Base-by-base conservation (phyloP, 1,140 invertebrate genomes). In the Battus philenor region DNA sequence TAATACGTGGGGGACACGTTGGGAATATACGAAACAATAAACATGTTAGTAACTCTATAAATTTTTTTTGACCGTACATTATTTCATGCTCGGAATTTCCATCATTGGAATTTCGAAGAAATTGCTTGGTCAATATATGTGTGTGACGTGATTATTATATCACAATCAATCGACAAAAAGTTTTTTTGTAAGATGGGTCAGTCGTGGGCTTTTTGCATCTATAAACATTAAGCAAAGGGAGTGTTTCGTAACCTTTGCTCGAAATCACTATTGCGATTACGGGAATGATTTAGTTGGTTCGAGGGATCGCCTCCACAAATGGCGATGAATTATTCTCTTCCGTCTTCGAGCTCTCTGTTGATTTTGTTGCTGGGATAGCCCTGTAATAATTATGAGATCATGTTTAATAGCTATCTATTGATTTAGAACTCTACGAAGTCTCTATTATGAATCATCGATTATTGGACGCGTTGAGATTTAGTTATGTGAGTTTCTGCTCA, bases 401-500 rank as follows among this genome's bases (percentile, higher is more conserved):
- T 76, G 66, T 72, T 72, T 75, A 63, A 63, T 72, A 65, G 58
- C 67, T 68, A 69, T 69, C 57, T 67, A 79, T 68, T 73, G 72
- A 68, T 76, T 69, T 65, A 59, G 69, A 75, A 62, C 58, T 69
- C 47, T 59, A 52, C 55, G 48, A 72, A 66, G 67, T 71, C 67
- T 80, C 66, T 66, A 76, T 79, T 79, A 72, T 66, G 65, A 72
- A 66, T 68, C 60, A 70, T 66, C 53, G 64, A 68, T 73, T 73
- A 67, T 65, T 59, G 66, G 54, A 53, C 30, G 62, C 50, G 45
- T 54, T 50, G 53, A 50, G 50, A 65, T n/a, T n/a, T n/a, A n/a
- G 59, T 60, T 64, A 66, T 59, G 59, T 62, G 61, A 61, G 55
- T 59, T 36, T 46, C 54, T 52, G 26, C 49, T 67, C 55, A 59